Evolutionary conservation across 2,113 vertebrate genomes (phyloP).

Genomic region (Arenaria interpres): DNA sequence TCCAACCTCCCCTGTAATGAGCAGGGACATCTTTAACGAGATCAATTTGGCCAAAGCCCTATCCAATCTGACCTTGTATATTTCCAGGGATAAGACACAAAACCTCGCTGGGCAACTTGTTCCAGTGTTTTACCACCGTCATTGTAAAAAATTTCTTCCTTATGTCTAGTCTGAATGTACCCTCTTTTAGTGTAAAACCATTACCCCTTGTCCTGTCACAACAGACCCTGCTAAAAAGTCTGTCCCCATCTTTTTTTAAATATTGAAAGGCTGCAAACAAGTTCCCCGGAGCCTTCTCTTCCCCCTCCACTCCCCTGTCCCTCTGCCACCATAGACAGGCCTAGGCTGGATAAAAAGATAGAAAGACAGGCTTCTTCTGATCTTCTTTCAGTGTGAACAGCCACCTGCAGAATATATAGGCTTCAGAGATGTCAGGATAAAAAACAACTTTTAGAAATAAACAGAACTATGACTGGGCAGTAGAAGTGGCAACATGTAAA

Average conservation of each 20-base stretch:
- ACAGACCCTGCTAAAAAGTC: not conserved
- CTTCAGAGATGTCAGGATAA: not conserved
- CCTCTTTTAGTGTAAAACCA: not conserved
- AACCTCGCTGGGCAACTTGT: not conserved
- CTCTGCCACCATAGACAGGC: not conserved
- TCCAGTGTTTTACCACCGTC: not conserved
- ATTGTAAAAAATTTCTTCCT: not conserved
- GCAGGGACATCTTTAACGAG: not conserved
- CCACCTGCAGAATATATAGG: not conserved
- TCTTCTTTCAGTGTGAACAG: not conserved
- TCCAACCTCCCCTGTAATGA: not conserved
- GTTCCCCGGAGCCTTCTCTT: not conserved
- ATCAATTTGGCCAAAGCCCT: not conserved
- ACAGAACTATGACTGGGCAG: not conserved
- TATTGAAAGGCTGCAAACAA: accelerated
- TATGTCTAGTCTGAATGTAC: not conserved
- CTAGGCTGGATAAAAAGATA: not conserved
- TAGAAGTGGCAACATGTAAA: not conserved
- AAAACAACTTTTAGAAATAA: not conserved
- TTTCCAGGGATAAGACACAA: not conserved
- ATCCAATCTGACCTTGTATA: not conserved
- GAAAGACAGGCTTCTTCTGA: not conserved
- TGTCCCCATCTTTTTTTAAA: not conserved
- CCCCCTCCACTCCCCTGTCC: not conserved
- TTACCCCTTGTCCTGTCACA: accelerated